Conservation (phyloP, 2,113 vertebrate species). For the Upupa epops region DNA sequence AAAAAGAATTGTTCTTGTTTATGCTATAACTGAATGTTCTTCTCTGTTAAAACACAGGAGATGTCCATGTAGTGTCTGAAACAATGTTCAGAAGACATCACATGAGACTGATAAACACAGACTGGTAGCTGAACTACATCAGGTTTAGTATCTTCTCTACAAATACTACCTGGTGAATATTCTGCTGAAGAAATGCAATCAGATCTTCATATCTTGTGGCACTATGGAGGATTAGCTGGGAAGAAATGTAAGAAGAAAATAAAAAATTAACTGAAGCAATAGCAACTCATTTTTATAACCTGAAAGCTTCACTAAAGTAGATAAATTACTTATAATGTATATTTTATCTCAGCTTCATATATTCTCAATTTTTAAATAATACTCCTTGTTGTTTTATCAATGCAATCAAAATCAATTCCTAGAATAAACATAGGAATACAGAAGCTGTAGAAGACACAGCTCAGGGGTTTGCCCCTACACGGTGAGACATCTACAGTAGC, state of each 20-base stretch:
- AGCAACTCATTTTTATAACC: not conserved
- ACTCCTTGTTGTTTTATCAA: not conserved
- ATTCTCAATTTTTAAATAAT: not conserved
- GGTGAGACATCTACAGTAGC: not conserved
- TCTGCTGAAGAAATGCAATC: constrained; percentile 80
- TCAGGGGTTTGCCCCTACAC: not conserved
- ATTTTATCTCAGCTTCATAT: accelerated
- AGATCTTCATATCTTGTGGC: constrained; percentile 81
- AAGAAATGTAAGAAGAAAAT: not conserved
- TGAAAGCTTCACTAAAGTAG: not conserved
- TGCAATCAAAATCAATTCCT: not conserved
- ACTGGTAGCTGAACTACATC: not conserved
- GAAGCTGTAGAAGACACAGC: not conserved
- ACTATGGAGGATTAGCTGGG: constrained; percentile 80
- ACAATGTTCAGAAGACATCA: not conserved
- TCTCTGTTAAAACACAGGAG: not conserved
- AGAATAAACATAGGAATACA: not conserved
- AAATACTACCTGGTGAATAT: constrained; percentile 82
- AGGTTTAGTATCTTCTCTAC: not conserved
- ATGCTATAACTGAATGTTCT: not conserved
- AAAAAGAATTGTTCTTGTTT: not conserved
- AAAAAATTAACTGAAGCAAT: not conserved
- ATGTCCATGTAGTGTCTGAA: not conserved
- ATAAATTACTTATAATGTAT: not conserved
- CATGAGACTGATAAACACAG: not conserved